Percentiles rank a stretch among this genome's conserved stretches.
Evolutionary conservation across 2,797 vertebrate genomes (phyloP).

Genomic region (Nothura maculosa): DNA sequence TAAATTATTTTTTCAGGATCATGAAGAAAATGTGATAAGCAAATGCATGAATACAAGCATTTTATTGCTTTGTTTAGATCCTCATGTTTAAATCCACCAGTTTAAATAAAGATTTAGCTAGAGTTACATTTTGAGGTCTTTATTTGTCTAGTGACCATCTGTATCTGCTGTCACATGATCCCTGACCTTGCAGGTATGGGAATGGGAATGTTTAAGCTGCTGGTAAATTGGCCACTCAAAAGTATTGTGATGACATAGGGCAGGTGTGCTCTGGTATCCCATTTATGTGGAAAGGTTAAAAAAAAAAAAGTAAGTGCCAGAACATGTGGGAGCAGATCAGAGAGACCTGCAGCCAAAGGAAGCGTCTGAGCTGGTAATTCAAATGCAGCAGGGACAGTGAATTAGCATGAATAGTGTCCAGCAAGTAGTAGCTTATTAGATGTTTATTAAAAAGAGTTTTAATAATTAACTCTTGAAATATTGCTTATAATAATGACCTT

Average conservation of each 20-base stretch:
- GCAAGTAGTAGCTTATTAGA: rapidly evolving
- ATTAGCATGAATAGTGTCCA: not conserved
- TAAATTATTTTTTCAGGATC: constrained; percentile 32
- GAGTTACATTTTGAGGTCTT: not conserved
- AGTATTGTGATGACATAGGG: not conserved
- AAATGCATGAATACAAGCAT: not conserved
- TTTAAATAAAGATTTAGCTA: not conserved
- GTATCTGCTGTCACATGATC: not conserved
- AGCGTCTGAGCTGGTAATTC: not conserved
- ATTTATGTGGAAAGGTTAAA: not conserved
- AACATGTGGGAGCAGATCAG: not conserved
- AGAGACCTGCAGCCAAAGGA: not conserved
- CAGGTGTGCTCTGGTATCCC: not conserved
- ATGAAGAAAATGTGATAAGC: not conserved
- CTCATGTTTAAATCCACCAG: not conserved
- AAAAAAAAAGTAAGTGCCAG: not conserved
- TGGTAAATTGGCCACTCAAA: not conserved
- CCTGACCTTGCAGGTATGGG: not conserved
- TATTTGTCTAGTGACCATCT: not conserved
- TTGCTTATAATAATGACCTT: not conserved
- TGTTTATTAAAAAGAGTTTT: not conserved
- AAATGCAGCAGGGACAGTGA: not conserved
- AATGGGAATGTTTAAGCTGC: not conserved
- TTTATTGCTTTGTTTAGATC: not conserved
- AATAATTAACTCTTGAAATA: not conserved